Conservation (phyloP, 2,113 vertebrate species). For the Bubo scandiacus region DNA sequence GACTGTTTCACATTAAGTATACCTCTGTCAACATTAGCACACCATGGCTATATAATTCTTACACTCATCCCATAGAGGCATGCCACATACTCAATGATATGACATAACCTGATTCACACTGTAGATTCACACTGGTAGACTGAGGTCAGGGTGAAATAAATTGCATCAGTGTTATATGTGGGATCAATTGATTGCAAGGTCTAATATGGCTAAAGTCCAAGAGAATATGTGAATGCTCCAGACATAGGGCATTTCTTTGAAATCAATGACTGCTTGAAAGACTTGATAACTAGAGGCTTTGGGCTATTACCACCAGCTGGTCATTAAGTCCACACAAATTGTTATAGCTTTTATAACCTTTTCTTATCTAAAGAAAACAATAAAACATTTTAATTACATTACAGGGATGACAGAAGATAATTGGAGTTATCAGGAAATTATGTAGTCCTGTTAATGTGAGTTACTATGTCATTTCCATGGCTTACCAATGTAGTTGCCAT, state of each 20-base stretch:
- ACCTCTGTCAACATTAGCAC: not conserved
- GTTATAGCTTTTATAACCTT: constrained; percentile 61
- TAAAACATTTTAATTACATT: constrained; percentile 68
- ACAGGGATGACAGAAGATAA: constrained; percentile 62
- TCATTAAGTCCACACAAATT: constrained; percentile 65
- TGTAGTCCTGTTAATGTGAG: constrained; percentile 49
- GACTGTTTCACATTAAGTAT: not conserved
- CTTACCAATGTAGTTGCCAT: constrained; percentile 37
- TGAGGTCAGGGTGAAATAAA: constrained; percentile 36
- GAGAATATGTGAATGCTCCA: constrained; percentile 1
- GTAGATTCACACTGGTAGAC: not conserved
- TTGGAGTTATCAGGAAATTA: constrained; percentile 56
- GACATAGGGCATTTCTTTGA: not conserved
- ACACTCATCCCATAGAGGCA: not conserved
- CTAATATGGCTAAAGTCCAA: constrained; percentile 29
- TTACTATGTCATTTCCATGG: constrained; percentile 49
- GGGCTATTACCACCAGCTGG: constrained; percentile 51
- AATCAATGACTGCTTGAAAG: constrained; percentile 47
- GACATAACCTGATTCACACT: not conserved
- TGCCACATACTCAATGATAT: not conserved
- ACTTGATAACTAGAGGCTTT: constrained; percentile 12
- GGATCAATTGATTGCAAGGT: constrained; percentile 49
- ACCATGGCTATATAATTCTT: not conserved
- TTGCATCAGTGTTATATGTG: constrained; percentile 25
- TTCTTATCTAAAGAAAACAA: constrained; percentile 65